Evolutionary conservation across 1,140 invertebrate species (phyloP).

Genomic region (Ceratosolen solmsi): DNA sequence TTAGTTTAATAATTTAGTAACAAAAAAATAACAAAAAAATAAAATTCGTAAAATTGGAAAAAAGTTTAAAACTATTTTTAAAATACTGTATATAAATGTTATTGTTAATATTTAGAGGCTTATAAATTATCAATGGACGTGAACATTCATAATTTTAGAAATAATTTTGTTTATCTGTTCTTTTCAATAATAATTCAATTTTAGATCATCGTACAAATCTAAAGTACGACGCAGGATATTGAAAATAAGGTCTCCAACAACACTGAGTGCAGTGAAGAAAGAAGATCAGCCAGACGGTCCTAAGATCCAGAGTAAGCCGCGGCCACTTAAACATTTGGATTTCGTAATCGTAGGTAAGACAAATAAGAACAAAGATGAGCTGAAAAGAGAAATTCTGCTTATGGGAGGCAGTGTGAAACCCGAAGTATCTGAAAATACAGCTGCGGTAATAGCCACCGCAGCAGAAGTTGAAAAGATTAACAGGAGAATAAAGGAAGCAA

Average conservation of each 20-base stretch:
- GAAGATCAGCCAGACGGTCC: constrained; percentile 76
- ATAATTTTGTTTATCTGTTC: no score
- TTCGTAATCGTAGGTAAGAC: constrained; percentile 83
- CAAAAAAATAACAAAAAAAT: no score
- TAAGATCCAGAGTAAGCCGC: constrained; percentile 75
- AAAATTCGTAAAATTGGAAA: no score
- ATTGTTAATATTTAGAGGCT: no score
- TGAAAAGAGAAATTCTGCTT: constrained; percentile 81
- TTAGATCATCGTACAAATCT: constrained; percentile 76
- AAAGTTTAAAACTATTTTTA: no score
- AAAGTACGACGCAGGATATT: constrained; percentile 79
- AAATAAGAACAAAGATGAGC: constrained; percentile 75
- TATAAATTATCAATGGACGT: no score
- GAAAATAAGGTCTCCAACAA: constrained; percentile 74
- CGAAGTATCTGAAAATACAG: constrained; percentile 79
- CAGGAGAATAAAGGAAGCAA: constrained; percentile 79
- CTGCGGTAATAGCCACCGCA: constrained; percentile 84
- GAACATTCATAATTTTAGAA: no score
- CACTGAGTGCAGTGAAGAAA: constrained; percentile 72
- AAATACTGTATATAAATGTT: no score
- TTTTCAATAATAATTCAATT: constrained; percentile 14
- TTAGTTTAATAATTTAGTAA: no score
- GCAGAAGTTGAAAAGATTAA: constrained; percentile 81
- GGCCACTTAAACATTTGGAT: constrained; percentile 85
- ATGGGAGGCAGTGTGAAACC: constrained; percentile 84